Percentiles rank a stretch among this genome's conserved stretches.
phyloP scores from a whole-genome alignment of 2,113 vertebrate species.

The Dinomys branickii region DNA sequence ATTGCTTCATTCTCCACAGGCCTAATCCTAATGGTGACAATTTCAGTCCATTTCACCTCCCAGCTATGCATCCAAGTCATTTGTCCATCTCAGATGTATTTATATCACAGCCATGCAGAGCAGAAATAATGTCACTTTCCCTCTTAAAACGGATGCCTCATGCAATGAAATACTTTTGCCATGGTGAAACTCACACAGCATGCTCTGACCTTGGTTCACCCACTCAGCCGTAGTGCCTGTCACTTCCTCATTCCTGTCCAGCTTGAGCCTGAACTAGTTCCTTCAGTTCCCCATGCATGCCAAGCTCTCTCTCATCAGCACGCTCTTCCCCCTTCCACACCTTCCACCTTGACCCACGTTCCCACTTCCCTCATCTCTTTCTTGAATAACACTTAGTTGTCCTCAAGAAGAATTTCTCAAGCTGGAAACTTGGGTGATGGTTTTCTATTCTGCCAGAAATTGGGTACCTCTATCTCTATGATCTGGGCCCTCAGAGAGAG shows the following conservation, averaged over 20 bases:
- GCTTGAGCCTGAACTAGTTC: background rate
- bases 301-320: background rate
- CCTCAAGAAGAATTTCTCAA: background rate
- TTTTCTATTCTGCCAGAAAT: background rate
- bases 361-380: background rate
- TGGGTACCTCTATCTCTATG: background rate
- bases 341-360: no score
- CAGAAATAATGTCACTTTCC: background rate
- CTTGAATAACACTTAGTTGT: background rate
- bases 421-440: background rate
- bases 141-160: background rate
- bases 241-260: background rate
- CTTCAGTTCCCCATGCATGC: background rate
- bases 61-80: rapidly evolving
- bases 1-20: background rate
- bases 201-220: background rate
- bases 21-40: no score
- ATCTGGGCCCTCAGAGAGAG: background rate
- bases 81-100: background rate
- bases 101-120: background rate
- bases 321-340: background rate
- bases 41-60: background rate
- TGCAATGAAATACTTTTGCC: background rate
- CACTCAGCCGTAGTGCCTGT: background rate
- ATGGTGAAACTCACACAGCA: no score